phyloP scores from a whole-genome alignment of 2,113 vertebrate species.

The Chloropsis hardwickii region DNA sequence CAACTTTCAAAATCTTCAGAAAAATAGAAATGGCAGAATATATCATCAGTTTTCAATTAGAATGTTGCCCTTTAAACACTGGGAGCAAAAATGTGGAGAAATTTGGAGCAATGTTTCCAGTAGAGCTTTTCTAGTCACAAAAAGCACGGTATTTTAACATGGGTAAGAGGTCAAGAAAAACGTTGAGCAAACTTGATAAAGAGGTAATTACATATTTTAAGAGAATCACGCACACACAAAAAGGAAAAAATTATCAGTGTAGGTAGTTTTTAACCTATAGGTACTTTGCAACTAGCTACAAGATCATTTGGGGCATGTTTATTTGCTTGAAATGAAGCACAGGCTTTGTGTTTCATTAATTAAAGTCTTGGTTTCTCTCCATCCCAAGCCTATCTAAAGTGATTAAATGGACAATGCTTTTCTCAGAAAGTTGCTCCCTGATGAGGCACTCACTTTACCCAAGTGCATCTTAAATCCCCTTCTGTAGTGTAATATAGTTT shows the following conservation, averaged over 20 bases:
- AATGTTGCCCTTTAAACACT: background rate
- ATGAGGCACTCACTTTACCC: background rate
- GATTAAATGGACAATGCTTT: background rate
- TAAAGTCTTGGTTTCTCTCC: background rate
- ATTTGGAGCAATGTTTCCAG: background rate
- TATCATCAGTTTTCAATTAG: background rate
- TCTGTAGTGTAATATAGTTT: background rate
- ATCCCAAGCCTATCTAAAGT: background rate
- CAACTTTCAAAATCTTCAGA: background rate
- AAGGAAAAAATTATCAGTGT: background rate
- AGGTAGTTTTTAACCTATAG: background rate
- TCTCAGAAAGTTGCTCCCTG: background rate
- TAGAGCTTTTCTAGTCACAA: background rate
- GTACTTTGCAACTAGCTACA: background rate
- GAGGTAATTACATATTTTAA: background rate
- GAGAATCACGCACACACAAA: background rate
- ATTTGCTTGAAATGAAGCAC: background rate
- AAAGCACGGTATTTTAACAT: background rate
- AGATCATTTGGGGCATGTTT: background rate
- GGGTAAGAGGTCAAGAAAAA: background rate
- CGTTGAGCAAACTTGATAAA: background rate
- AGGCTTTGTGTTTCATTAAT: background rate
- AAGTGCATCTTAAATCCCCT: background rate
- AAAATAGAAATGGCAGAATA: background rate
- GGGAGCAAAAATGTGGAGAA: background rate